Evolutionary conservation across 2,888 invertebrate species (phyloP), one percentile per base, ranked within the genome.

Genomic region (Diloba caeruleocephala): DNA sequence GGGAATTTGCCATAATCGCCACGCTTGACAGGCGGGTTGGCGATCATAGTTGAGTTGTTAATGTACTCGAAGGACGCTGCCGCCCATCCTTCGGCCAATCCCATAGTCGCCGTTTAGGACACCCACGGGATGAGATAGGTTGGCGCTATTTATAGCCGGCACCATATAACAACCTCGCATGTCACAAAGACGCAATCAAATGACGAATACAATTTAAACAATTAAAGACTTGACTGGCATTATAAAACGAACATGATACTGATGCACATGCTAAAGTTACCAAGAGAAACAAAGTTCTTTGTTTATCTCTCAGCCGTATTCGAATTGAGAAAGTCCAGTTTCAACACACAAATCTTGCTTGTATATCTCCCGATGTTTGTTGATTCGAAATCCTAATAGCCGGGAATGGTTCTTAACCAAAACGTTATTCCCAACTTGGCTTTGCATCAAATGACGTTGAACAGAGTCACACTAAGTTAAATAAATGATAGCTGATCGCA

Each of bases 401-500:
- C 70, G 56, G 71, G 63, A 71, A 65, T 63, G 64, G 71, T 66
- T 74, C 74, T 79, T 81, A 74, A 80, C 72, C 76, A 79, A 76
- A 76, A 69, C 60, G 49, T 76, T 59, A 60, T 71, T 68, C 71
- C 52, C 50, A 70, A 76, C 63, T 71, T 65, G 63, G 37, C 46
- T 61, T 49, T 44, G 57, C 44, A 57, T 57, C 58, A 61, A 69
- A 55, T 76, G 77, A 80, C 57, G 59, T 71, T 71, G 57, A 79
- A 73, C 77, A 84, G 78, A 72, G 46, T 33, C 49, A 52, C 10
- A 34, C 53, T 43, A 41, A 57, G 43, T 66, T 53, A 64, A 58
- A 52, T 58, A 59, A 62, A 59, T 52, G 6, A 38, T 50, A 53
- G 50, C 42, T 46, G 36, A 54, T 44, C 44, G 38, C 31, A 13